These are phyloP conservation scores for Acanthornis magna DNA, from an alignment of 2,797 vertebrate genomes.

Conservation along the genomic window DNA sequence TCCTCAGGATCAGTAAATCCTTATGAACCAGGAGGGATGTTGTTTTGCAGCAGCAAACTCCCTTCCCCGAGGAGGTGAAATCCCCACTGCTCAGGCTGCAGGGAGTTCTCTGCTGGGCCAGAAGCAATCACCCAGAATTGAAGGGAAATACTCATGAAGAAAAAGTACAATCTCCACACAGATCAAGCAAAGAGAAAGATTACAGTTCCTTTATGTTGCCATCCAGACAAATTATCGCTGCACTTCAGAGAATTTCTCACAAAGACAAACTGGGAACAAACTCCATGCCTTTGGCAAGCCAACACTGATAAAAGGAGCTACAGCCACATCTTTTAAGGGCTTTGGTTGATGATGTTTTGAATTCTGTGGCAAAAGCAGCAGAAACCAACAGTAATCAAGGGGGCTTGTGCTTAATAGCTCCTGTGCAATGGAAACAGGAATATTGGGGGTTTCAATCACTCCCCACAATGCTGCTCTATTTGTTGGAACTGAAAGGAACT, in stretches of 20 bases:
- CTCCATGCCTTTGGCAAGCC: not conserved
- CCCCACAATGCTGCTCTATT: not conserved
- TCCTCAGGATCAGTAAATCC: not conserved
- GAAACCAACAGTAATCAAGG: not conserved
- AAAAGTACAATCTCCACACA: not conserved
- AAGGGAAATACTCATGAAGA: not conserved
- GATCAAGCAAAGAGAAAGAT: constrained; percentile 16
- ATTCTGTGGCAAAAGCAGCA: not conserved
- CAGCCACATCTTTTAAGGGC: not conserved
- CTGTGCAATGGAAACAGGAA: not conserved
- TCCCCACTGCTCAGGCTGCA: not conserved
- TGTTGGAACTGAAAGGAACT: not conserved
- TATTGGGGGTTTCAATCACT: not conserved
- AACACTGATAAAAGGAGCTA: not conserved
- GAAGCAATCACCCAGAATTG: not conserved
- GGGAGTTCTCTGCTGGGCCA: not conserved
- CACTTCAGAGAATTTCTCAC: constrained; percentile 26
- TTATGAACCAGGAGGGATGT: not conserved
- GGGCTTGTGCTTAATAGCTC: not conserved
- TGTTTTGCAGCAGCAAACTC: not conserved
- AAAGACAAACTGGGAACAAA: constrained; percentile 23
- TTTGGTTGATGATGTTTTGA: not conserved
- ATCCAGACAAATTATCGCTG: constrained; percentile 20
- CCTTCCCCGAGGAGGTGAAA: not conserved
- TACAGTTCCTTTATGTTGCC: not conserved